Evolutionary conservation across 1,140 invertebrate genomes (phyloP), one percentile per base, ranked within the genome.

Genomic region (Leptopilina clavipes): DNA sequence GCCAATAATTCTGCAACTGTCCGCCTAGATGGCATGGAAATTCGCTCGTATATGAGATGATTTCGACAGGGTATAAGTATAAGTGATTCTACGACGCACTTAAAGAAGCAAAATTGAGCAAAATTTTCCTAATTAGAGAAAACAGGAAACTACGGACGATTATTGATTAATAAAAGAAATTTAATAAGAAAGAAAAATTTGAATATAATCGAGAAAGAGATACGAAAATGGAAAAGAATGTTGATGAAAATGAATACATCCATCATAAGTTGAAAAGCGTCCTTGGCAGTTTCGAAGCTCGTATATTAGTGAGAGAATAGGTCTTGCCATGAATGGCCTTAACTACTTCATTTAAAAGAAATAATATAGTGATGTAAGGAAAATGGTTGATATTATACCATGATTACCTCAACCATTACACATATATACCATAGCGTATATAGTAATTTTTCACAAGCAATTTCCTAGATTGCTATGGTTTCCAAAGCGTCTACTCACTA

Each of bases 211-310:
- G n/a, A n/a, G 54, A 75, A 45, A 45, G 9, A 75, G 52, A 65
- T 37, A 12, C 0, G 12, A 0, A 65, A 14, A n/a, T 65, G 25
- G 1, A 31, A 31, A 65, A 25, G n/a, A 31, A 8, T 65, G 12
- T 40, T 17, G 48, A 52, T 37, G 59, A 65, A 65, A 65, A 65
- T 65, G 25, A 65, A 65, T 65, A 65, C 22, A 65, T 25, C 22
- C 31, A 31, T 65, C 59, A 65, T n/a, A 14, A 65, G 22, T 65
- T 65, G 31, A 22, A 65, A 65, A 37, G 59, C 31, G 25, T 65
- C 59, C 59, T 65, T 65, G 59, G 59, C n/a, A 31, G 59, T 37
- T 65, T 65, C 59, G 59, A 65, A 65, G 59, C 59, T 65, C 59
- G 5, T 31, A 65, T 31, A 65, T 31, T 25, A 65, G 59, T 65